Conservation (phyloP, 2,797 vertebrate species). For the Ambastaia sidthimunki region DNA sequence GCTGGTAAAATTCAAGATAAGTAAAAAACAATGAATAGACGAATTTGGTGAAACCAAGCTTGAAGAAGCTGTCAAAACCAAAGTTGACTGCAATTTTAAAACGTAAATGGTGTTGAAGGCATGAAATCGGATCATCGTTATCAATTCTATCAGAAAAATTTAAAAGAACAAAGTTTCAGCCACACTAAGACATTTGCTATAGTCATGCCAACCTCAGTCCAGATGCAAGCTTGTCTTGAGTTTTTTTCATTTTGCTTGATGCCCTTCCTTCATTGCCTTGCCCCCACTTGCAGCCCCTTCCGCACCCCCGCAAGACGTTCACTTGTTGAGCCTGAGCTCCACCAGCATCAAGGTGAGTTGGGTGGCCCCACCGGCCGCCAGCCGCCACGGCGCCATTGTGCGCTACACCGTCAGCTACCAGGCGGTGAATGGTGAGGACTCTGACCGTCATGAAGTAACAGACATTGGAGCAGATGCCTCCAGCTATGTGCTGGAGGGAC, state of each 20-base stretch:
- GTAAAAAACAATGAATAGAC: background rate
- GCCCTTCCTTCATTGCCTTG: slow-evolving; percentile 62
- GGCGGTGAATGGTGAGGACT: slow-evolving; percentile 90
- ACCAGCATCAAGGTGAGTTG: slow-evolving; percentile 99
- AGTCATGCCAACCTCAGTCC: slow-evolving; percentile 67
- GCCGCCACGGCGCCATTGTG: slow-evolving; percentile 93
- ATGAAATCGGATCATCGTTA: slow-evolving; percentile 22
- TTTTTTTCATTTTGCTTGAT: slow-evolving; percentile 74
- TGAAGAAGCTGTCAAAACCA: slow-evolving; percentile 3
- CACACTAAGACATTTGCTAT: background rate
- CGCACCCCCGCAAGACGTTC: slow-evolving; percentile 94
- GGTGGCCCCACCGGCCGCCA: slow-evolving; percentile 93
- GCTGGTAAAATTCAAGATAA: background rate
- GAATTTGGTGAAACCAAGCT: slow-evolving; percentile 2
- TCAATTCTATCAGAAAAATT: slow-evolving; percentile 29
- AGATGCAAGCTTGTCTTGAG: slow-evolving; percentile 62
- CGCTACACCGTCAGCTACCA: slow-evolving; percentile 97
- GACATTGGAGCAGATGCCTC: slow-evolving; percentile 87
- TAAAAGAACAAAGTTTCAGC: background rate
- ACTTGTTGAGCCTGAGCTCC: slow-evolving; percentile 90
- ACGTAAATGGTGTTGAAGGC: background rate
- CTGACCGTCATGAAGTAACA: slow-evolving; percentile 85
- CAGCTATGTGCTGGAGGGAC: slow-evolving; percentile 89
- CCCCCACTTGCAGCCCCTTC: slow-evolving; percentile 86
- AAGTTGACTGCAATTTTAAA: slow-evolving; percentile 8